These are phyloP conservation scores for Amazona vittata DNA, from an alignment of 2,113 vertebrate species.

Conservation along the genomic window DNA sequence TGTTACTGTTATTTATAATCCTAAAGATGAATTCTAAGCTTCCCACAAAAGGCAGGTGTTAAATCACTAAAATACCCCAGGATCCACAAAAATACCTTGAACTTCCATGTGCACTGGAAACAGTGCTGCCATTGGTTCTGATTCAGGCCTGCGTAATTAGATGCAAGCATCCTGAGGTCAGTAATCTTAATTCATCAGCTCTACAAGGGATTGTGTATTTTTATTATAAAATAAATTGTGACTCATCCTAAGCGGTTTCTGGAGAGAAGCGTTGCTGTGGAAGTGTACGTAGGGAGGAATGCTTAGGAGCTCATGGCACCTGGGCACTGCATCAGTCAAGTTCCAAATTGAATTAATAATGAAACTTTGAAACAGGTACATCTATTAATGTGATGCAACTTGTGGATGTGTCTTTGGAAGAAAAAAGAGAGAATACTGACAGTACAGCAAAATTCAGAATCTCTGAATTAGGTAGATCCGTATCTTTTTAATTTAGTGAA, in stretches of 20 bases:
- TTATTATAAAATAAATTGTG: neutral
- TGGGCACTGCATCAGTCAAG: constrained; percentile 18
- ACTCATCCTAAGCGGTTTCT: neutral
- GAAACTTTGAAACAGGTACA: constrained; percentile 11
- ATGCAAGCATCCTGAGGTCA: neutral
- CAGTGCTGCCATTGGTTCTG: neutral
- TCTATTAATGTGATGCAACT: constrained; percentile 30
- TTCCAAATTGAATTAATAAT: constrained; percentile 24
- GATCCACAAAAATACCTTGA: neutral
- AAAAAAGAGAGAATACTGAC: constrained; percentile 20
- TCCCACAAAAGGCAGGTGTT: neutral
- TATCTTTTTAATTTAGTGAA: constrained; percentile 64
- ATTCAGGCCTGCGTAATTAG: neutral
- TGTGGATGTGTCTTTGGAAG: neutral
- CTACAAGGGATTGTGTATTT: neutral
- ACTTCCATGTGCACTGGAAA: neutral
- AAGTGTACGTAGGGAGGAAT: neutral
- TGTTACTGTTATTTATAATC: neutral
- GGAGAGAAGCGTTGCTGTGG: neutral
- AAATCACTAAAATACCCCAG: neutral
- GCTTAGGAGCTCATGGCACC: neutral
- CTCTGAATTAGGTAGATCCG: constrained; percentile 42
- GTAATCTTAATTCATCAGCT: neutral
- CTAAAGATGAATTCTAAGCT: neutral
- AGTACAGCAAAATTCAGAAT: constrained; percentile 43